Percentiles rank a stretch among this genome's conserved stretches.
Conservation (phyloP, 2,797 vertebrate genomes). For the Sitta carolinensis region DNA sequence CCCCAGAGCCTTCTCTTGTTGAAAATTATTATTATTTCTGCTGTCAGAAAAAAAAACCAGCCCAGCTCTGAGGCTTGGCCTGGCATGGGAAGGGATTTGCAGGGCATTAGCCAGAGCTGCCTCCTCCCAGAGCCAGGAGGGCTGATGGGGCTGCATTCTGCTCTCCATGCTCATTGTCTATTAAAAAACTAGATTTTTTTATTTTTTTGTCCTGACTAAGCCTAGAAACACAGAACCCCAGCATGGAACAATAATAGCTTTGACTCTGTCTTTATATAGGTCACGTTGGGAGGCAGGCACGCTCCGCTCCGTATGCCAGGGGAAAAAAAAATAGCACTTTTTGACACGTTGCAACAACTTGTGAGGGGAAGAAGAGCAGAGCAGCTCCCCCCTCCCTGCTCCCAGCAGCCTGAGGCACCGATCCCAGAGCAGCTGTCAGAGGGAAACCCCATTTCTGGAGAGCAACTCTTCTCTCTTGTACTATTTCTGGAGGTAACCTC, state of each 20-base stretch:
- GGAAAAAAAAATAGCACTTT: background rate
- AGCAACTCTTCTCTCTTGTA: background rate
- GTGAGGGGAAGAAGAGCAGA: background rate
- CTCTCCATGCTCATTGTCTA: background rate
- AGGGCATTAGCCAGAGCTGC: background rate
- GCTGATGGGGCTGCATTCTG: background rate
- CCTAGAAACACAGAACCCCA: background rate
- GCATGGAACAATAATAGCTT: background rate
- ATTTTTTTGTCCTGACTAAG: background rate
- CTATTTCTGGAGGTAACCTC: background rate
- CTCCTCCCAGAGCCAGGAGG: background rate
- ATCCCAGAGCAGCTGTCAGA: background rate
- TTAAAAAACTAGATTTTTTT: background rate
- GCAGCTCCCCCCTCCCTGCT: background rate
- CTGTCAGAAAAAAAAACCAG: background rate
- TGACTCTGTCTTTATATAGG: background rate
- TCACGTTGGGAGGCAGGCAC: background rate
- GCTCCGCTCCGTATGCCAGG: accelerated
- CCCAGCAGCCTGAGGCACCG: background rate
- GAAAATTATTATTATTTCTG: background rate
- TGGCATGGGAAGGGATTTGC: background rate
- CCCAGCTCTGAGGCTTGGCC: background rate
- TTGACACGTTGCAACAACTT: background rate
- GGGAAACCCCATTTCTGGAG: background rate
- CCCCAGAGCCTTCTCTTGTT: background rate